These are phyloP conservation scores for Dyspetes luteomarginatus DNA, from an alignment of 2,888 invertebrate genomes.

Conservation along the genomic window DNA sequence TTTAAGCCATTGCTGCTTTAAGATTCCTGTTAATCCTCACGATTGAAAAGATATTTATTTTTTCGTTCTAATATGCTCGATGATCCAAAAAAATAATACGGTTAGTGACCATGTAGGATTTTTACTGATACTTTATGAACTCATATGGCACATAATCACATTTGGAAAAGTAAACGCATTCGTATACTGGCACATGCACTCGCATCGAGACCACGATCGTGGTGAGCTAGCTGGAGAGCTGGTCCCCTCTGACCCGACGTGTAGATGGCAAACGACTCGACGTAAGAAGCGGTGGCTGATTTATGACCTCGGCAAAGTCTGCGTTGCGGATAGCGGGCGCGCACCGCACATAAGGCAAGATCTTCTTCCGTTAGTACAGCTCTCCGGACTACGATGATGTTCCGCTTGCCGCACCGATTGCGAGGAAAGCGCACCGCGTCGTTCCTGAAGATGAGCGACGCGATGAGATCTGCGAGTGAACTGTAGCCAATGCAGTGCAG, in stretches of 20 bases:
- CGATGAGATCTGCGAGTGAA: constrained; percentile 29
- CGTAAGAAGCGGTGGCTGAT: constrained; percentile 79
- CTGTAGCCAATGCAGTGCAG: neutral
- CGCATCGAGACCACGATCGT: constrained; percentile 49
- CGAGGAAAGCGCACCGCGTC: constrained; percentile 65
- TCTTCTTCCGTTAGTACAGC: constrained; percentile 71
- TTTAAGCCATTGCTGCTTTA: too few species aligned
- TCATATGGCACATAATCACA: constrained; percentile 2
- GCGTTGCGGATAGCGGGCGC: constrained; percentile 65
- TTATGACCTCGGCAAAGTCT: constrained; percentile 73
- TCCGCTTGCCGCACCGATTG: constrained; percentile 38
- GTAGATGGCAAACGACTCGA: constrained; percentile 75
- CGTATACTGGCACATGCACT: neutral
- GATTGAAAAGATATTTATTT: too few species aligned
- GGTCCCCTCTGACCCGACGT: constrained; percentile 64
- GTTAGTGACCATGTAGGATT: neutral
- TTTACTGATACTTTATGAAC: neutral
- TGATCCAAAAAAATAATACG: neutral
- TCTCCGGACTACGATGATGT: constrained; percentile 60
- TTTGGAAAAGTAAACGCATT: neutral
- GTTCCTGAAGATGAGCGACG: constrained; percentile 28
- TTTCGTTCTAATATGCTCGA: too few species aligned
- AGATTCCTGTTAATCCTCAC: too few species aligned
- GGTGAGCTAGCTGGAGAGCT: constrained; percentile 36
- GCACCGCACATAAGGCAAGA: constrained; percentile 70